Conservation (phyloP, 2,888 invertebrate genomes). For the Drosophila sordidapex region DNA sequence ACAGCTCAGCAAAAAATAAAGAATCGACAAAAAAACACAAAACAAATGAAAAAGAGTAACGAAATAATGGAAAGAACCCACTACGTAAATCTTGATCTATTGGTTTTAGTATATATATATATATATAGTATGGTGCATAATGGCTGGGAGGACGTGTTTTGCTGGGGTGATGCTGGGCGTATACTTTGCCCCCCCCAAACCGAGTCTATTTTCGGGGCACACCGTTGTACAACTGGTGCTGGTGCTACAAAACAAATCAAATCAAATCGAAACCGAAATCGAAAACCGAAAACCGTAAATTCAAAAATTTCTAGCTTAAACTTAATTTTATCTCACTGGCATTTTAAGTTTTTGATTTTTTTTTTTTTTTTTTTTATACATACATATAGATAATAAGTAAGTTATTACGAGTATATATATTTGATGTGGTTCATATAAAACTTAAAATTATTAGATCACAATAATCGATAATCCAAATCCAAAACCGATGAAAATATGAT, state of each 20-base stretch:
- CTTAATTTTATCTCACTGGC: conserved; percentile 31
- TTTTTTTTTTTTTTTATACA: conserved; percentile 5
- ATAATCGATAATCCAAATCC: conserved; percentile 62
- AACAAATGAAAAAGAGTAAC: background rate
- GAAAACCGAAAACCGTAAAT: conserved; percentile 61
- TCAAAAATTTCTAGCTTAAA: conserved; percentile 55
- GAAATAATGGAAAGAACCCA: conserved; percentile 1
- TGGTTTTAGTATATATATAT: background rate
- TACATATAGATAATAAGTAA: conserved; percentile 45
- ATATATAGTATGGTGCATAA: conserved; percentile 33
- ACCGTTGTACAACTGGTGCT: conserved; percentile 22
- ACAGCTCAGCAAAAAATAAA: conserved; percentile 13
- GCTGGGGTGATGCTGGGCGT: background rate
- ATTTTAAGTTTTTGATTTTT: background rate
- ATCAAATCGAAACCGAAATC: conserved; percentile 55
- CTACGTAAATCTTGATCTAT: conserved; percentile 26
- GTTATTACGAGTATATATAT: conserved; percentile 26
- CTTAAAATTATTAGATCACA: conserved; percentile 64
- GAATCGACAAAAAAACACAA: background rate
- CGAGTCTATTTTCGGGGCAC: conserved; percentile 21
- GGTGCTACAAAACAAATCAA: conserved; percentile 59
- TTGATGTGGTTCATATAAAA: conserved; percentile 31
- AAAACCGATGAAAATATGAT: conserved; percentile 54
- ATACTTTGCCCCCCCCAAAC: conserved; percentile 6
- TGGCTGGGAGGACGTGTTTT: conserved; percentile 20